Evolutionary conservation across 1,140 invertebrate genomes (phyloP), one percentile per base, ranked within the genome.

Genomic region (Tribolium castaneum): DNA sequence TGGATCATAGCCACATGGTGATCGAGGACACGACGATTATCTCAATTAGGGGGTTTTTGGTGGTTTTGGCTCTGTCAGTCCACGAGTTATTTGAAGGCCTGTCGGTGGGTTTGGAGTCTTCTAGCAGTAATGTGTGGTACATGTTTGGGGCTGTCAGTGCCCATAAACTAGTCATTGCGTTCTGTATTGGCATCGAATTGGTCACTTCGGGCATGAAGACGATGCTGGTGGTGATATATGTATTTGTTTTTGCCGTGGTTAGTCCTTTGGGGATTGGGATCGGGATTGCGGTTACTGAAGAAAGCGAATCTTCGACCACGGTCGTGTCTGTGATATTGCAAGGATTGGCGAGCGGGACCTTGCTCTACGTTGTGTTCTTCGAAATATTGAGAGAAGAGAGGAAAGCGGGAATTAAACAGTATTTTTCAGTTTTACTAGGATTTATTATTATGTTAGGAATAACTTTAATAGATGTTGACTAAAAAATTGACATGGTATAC

Each of bases 81-180:
- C 97, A 98, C 84, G 95, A 97, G 80, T 88, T 97, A 0, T 97
- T 98, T 83, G 97, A 98, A 90, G 97, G 97, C 22, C 90, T 98
- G 73, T 94, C 96, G 14, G 93, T 98, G 74, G 96, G 96, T 6
- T 88, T 97, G 14, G 95, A 97, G 86, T 88, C 88, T 13, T 90
- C 90, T 6, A 86, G 91, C 4, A 85, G 87, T 1, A 89, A 92
- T 52, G 93, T 97, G 5, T 96, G 94, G 93, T 86, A 85, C 79
- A 86, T 87, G 86, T 86, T 87, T 59, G 85, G 82, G 30, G 85
- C 91, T 0, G 88, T 92, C 1, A 83, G 87, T 19, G 87, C 90
- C 6, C 92, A 92, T 81, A 92, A 92, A 83, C 83, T 89, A 19
- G 89, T 92, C 14, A 89, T 92, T 19, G 89, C 90, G 2, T 88